A percentile compares a stretch with the other conserved stretches of the same genome.
phyloP scores from a whole-genome alignment of 2,888 invertebrate genomes.

The Eupsilia transversa region DNA sequence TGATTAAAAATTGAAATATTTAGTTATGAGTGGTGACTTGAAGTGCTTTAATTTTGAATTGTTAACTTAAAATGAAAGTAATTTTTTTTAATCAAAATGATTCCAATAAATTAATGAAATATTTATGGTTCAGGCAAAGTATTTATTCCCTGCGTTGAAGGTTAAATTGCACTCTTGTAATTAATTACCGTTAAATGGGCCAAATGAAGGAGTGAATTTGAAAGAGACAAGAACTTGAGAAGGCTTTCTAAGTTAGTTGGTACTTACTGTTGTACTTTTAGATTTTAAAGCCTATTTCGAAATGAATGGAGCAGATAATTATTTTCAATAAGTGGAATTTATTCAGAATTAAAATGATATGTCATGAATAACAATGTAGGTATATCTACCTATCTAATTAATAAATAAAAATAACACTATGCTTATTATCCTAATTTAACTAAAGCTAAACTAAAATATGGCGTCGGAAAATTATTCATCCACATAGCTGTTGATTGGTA shows the following conservation, averaged over 20 bases:
- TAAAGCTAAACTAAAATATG: background rate
- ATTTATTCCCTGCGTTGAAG: slow-evolving; percentile 1
- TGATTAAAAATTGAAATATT: background rate
- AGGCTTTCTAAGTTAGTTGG: background rate
- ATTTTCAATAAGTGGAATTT: background rate
- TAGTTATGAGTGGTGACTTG: background rate
- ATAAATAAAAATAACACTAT: background rate
- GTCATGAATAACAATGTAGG: background rate
- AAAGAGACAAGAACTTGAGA: background rate
- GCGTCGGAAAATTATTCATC: background rate
- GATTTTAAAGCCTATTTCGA: background rate
- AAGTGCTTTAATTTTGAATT: slow-evolving; percentile 1
- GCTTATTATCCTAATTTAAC: background rate
- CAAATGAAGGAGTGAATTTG: background rate
- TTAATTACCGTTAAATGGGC: background rate
- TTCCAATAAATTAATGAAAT: slow-evolving; percentile 15
- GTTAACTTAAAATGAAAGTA: background rate
- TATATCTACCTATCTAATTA: background rate
- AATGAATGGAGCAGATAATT: too few relatives aligned
- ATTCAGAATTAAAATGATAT: background rate
- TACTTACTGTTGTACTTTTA: background rate
- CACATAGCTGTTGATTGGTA: background rate
- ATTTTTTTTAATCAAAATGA: background rate
- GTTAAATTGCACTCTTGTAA: background rate
- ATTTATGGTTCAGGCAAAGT: slow-evolving; percentile 9